phyloP scores from a whole-genome alignment of 2,888 invertebrate species.

The Drosophila prostipennis region DNA sequence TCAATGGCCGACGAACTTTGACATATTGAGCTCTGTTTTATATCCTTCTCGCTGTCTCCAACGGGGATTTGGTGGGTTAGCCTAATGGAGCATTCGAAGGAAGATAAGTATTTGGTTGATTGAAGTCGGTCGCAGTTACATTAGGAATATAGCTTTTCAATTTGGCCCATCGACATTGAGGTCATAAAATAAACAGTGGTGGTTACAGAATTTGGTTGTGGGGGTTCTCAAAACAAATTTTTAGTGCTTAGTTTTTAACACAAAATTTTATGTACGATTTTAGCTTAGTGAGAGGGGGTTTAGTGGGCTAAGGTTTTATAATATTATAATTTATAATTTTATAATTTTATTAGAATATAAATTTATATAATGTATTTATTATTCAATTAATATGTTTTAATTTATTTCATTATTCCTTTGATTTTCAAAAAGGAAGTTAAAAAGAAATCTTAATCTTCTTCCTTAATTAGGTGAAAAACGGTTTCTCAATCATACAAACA shows the following conservation, averaged over 20 bases:
- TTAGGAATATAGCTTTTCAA: background rate
- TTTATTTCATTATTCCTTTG: background rate
- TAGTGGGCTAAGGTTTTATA: too few relatives aligned
- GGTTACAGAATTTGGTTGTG: too few relatives aligned
- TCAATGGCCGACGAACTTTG: conserved; percentile 71
- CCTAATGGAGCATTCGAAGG: conserved; percentile 14
- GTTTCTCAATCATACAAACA: conserved; percentile 4
- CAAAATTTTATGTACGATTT: too few relatives aligned
- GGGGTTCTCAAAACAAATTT: too few relatives aligned
- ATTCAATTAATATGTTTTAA: background rate
- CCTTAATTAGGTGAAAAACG: conserved; percentile 1
- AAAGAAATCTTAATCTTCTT: background rate
- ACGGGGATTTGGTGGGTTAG: conserved; percentile 14
- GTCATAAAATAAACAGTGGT: too few relatives aligned
- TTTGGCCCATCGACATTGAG: background rate
- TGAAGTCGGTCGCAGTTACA: background rate
- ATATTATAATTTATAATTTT: too few relatives aligned
- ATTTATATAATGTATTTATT: too few relatives aligned
- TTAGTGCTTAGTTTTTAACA: too few relatives aligned
- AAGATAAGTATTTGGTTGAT: background rate
- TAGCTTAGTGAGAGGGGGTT: too few relatives aligned
- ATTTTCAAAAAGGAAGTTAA: background rate
- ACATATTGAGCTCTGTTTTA: conserved; percentile 69
- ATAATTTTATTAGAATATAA: too few relatives aligned
- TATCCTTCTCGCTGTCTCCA: conserved; percentile 1